Percentiles rank a stretch among this genome's conserved stretches.
Evolutionary conservation across 2,113 vertebrate species (phyloP).

Genomic region (Pogonocichla stellata): DNA sequence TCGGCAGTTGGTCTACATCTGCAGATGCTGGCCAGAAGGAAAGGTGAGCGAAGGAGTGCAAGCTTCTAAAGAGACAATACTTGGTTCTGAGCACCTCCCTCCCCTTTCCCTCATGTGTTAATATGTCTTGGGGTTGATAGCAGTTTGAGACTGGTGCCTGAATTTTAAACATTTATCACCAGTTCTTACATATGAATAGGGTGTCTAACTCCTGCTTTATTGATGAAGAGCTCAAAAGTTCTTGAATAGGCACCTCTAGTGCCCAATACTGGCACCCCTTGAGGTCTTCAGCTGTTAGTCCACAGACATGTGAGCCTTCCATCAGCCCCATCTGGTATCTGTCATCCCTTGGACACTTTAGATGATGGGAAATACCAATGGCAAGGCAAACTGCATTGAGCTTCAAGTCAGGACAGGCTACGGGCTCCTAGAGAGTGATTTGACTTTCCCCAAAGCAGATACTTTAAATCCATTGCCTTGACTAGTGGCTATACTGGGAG

Average conservation of each 20-base stretch:
- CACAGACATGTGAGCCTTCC: not conserved
- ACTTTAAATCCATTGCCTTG: not conserved
- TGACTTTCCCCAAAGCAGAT: not conserved
- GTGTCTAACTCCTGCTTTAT: not conserved
- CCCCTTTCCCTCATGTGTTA: not conserved
- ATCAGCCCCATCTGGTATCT: not conserved
- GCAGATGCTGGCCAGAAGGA: not conserved
- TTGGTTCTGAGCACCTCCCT: not conserved
- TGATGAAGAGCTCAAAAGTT: not conserved
- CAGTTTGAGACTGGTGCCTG: not conserved
- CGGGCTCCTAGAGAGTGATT: not conserved
- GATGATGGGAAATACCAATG: accelerated
- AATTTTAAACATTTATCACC: not conserved
- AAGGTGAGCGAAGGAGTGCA: not conserved
- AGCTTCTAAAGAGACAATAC: not conserved
- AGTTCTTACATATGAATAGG: not conserved
- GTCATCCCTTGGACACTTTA: not conserved
- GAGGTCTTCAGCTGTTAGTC: not conserved
- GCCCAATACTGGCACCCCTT: not conserved
- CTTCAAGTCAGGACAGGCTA: not conserved
- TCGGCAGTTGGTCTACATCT: not conserved
- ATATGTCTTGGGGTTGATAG: not conserved
- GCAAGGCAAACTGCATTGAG: not conserved
- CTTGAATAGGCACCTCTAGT: not conserved
- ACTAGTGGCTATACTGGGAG: not conserved